These are phyloP conservation scores for Hemistola chrysoprasaria DNA, from an alignment of 2,888 invertebrate genomes.

Conservation along the genomic window DNA sequence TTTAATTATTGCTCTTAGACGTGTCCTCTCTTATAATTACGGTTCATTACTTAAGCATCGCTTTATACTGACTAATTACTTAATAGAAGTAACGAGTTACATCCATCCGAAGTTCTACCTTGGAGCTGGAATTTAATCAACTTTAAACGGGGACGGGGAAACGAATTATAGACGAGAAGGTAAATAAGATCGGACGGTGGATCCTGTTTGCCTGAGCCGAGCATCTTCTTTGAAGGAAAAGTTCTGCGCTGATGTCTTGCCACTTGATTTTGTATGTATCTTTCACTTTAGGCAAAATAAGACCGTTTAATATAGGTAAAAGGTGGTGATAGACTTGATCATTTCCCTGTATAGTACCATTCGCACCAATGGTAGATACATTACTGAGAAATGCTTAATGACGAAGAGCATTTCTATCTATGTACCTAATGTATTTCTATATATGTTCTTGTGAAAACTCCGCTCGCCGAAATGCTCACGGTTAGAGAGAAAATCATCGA, in stretches of 20 bases:
- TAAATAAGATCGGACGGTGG: slow-evolving; percentile 57
- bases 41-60: slow-evolving; percentile 80
- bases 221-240: slow-evolving; percentile 32
- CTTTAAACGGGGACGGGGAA: slow-evolving; percentile 61
- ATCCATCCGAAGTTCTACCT: slow-evolving; percentile 71
- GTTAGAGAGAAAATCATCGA: no score
- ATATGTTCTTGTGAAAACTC: no score
- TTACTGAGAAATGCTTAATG: no score
- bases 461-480: no score
- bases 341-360: no score
- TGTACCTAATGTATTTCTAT: no score
- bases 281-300: no score
- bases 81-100: slow-evolving; percentile 81
- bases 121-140: slow-evolving; percentile 68
- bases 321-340: no score
- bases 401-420: no score
- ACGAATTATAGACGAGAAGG: slow-evolving; percentile 62
- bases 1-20: slow-evolving; percentile 79
- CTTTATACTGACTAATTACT: slow-evolving; percentile 79
- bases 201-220: slow-evolving; percentile 31
- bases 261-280: no score
- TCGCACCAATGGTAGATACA: no score
- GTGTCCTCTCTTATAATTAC: slow-evolving; percentile 81
- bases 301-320: no score
- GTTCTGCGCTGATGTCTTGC: neutral